These are phyloP conservation scores for Leucoptera coffeella DNA, from an alignment of 2,888 invertebrate genomes.

Conservation along the genomic window DNA sequence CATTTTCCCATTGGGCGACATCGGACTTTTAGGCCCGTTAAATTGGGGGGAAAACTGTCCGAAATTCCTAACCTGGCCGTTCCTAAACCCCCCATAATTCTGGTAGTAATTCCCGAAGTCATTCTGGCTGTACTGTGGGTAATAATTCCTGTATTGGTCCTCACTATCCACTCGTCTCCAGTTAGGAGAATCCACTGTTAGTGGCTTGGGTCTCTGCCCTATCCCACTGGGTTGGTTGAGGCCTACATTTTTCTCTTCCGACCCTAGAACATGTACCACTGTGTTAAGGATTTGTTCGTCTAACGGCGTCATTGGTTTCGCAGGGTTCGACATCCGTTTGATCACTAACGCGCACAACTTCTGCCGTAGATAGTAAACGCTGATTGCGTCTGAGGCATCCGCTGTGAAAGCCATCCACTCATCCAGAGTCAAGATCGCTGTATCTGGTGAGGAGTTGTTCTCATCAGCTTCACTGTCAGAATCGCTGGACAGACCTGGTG, in stretches of 20 bases:
- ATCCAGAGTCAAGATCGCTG: slow-evolving; percentile 55
- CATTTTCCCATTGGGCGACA: slow-evolving; percentile 29
- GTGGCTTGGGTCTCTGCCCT: slow-evolving; percentile 67
- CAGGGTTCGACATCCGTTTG: slow-evolving; percentile 53
- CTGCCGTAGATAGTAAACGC: slow-evolving; percentile 63
- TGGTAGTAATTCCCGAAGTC: slow-evolving; percentile 3
- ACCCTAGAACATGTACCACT: slow-evolving; percentile 60
- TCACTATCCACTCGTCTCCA: slow-evolving; percentile 23
- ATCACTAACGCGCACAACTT: slow-evolving; percentile 67
- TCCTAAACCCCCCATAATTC: slow-evolving; percentile 12
- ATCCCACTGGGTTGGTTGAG: slow-evolving; percentile 67
- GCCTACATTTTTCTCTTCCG: slow-evolving; percentile 65
- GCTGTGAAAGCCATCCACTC: slow-evolving; percentile 70
- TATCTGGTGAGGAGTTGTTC: slow-evolving; percentile 22
- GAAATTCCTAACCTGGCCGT: slow-evolving; percentile 15
- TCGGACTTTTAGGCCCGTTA: slow-evolving; percentile 21
- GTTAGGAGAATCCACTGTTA: slow-evolving; percentile 51
- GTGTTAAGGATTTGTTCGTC: slow-evolving; percentile 66
- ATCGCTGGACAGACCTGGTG: slow-evolving; percentile 37
- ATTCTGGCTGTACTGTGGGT: slow-evolving; percentile 6
- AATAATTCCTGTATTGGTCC: slow-evolving; percentile 20
- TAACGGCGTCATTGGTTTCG: slow-evolving; percentile 44
- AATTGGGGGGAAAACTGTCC: slow-evolving; percentile 18
- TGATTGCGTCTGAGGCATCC: slow-evolving; percentile 59
- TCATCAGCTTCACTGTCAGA: slow-evolving; percentile 41